Evolutionary conservation across 2,797 vertebrate species (phyloP), one percentile per base, ranked within the genome.

Genomic region (Diplodus sargus): DNA sequence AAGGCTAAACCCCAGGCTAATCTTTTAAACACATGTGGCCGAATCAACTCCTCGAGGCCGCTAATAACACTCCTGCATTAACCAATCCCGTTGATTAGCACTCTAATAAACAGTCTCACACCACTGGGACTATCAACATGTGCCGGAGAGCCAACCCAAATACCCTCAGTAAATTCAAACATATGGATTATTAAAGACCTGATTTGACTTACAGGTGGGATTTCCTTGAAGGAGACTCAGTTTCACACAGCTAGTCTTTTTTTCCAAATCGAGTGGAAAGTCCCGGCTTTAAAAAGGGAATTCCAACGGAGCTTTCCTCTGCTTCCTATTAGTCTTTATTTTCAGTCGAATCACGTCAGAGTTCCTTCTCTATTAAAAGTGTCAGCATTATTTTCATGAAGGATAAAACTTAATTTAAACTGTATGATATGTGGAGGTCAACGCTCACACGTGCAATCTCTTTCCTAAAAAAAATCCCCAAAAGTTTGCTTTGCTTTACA

Each of bases 21-120:
- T 91, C 85, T 90, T 80, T 93, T 91, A 76, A 91, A 90, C 93
- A 94, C 91, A 91, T 94, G 92, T 90, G 85, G 64, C 86, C 86
- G 76, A 90, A 88, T 88, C 85, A 89, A 57, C 69, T 86, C 82
- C 78, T 87, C 51, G 0, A 73, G 72, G 85, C 83, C 59, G 79
- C 88, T 91, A 94, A 94, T 90, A 85, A 83, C 78, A 83, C 89
- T 84, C 82, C 89, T 79, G 83, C 86, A 90, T 91, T 87, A 93
- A 92, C 89, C 91, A 92, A 82, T 93, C 91, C 85, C 25, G 83
- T 90, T 92, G 92, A 92, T 92, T 89, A 90, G 85, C 89, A 22
- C 81, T 90, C 67, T 89, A 82, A 93, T 92, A 92, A 91, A 94
- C 91, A 89, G 79, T 85, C 87, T 91, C 73, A 83, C 91, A 85